phyloP scores from a whole-genome alignment of 1,140 invertebrate genomes.

The Proales similis region DNA sequence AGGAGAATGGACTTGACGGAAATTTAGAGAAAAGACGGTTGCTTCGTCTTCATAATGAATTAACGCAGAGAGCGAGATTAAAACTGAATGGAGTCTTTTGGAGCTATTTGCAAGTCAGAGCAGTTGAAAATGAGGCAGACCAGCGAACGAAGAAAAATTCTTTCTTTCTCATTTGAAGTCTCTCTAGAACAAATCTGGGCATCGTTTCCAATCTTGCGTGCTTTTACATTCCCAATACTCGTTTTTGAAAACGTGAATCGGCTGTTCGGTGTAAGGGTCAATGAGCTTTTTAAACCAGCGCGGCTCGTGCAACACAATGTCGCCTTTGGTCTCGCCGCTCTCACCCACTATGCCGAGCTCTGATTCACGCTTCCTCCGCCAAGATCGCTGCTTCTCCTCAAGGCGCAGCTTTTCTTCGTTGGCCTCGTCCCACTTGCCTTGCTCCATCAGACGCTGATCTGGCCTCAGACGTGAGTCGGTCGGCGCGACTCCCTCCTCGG shows the following conservation, averaged over 20 bases:
- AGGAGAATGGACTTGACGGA: no score
- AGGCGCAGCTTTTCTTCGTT: conserved; percentile 77
- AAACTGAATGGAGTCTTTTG: no score
- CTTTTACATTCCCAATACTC: conserved; percentile 89
- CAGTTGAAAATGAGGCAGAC: no score
- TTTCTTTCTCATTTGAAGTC: no score
- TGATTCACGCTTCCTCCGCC: conserved; percentile 60
- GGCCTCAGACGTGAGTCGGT: conserved; percentile 87
- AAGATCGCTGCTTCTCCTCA: conserved; percentile 80
- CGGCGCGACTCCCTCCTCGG: conserved; percentile 71
- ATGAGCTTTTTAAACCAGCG: conserved; percentile 81
- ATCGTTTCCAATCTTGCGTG: conserved; percentile 75
- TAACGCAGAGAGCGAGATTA: no score
- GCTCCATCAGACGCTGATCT: conserved; percentile 95
- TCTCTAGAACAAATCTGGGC: conserved; percentile 75
- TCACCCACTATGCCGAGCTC: conserved; percentile 62
- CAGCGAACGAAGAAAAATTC: no score
- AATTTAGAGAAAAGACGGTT: no score
- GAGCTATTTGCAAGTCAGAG: no score
- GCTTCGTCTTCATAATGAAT: no score
- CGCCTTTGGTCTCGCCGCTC: neutral
- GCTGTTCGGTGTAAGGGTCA: conserved; percentile 68
- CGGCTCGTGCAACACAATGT: conserved; percentile 60
- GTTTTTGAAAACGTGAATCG: conserved; percentile 75
- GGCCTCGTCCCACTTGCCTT: conserved; percentile 88